Evolutionary conservation across 37 sponge, comb jelly and placozoan genomes (phyloP).

Genomic region (Spongia lamella): DNA sequence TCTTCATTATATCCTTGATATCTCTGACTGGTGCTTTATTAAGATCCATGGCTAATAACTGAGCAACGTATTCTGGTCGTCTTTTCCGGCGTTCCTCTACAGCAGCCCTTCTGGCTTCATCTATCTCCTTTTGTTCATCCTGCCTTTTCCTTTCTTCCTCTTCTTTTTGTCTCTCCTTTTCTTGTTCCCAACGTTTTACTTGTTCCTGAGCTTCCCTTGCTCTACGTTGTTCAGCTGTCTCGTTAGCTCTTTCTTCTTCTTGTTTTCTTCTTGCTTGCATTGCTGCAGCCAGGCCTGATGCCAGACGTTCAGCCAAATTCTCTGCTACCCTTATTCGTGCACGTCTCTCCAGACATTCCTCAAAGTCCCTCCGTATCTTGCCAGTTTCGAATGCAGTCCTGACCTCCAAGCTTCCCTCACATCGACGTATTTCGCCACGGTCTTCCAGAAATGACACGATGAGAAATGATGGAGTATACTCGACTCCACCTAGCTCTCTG

Average conservation of each 20-base stretch:
- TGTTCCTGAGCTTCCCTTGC: neutral
- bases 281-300: slow-evolving; percentile 31
- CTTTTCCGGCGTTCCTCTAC: slow-evolving; percentile 14
- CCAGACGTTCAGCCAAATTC: neutral
- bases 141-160: slow-evolving; percentile 16
- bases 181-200: slow-evolving; percentile 29
- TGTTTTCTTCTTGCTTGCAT: slow-evolving; percentile 24
- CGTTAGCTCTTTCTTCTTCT: slow-evolving; percentile 44
- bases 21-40: slow-evolving; percentile 34
- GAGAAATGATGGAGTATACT: slow-evolving; percentile 11
- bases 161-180: slow-evolving; percentile 13
- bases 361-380: slow-evolving; percentile 51
- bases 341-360: slow-evolving; percentile 51
- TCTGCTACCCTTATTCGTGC: neutral
- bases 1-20: slow-evolving; percentile 59
- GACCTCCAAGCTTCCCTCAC: slow-evolving; percentile 9
- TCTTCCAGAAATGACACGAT: slow-evolving; percentile 23
- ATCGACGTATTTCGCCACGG: neutral
- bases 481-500: slow-evolving; percentile 11
- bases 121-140: neutral
- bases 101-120: neutral
- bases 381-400: slow-evolving; percentile 21
- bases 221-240: neutral
- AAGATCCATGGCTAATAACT: slow-evolving; percentile 65
- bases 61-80: slow-evolving; percentile 37